Base-by-base conservation (phyloP, 2,113 vertebrate species). In the Rhinogobius similis region DNA sequence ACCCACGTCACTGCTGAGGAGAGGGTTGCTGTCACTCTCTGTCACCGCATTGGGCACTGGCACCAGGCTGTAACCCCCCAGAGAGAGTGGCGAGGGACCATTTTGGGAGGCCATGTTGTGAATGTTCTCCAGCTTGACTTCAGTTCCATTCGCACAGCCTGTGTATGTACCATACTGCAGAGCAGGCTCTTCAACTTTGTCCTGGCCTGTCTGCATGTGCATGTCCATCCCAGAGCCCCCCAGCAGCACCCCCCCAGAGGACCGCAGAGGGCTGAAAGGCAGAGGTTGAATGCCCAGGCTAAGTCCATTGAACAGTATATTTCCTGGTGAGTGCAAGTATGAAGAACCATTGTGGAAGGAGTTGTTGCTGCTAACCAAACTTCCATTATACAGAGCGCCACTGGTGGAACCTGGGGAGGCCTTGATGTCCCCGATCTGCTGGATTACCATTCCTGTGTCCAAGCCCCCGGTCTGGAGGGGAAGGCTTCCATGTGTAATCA, bases 391-490 rank as follows among this genome's bases (percentile, higher is more conserved):
- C 88, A 97, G 89, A 74, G 96, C 92, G 2, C 89, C 83, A 11
- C 95, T 92, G 48, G 92, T 89, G 39, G 95, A 93, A 75, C 94
- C 94, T 69, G 96, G 84, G 6, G 95, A 93, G 91, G 98, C 94
- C 90, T 99, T 99, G 85, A 96, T 92, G 84, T 97, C 97, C 83
- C 97, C 97, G 0, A 99, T 95, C 87, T 99, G 98, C 73, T 98
- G 97, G 92, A 99, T 98, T 79, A 98, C 96, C 64, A 98, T 91
- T 1, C 96, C 93, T 77, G 94, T 92, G 77, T 98, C 97, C 86
- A 96, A 84, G 77, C 93, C 90, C 82, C 93, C 63, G 0, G 95
- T 84, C 16, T 90, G 85, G 86, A 96, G 92, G 81, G 92, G 95
- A 74, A 95, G 92, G 67, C 67, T 77, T 52, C 91, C 90, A 26